Evolutionary conservation across 2,113 vertebrate genomes (phyloP).

Genomic region (Syrmaticus mikado): DNA sequence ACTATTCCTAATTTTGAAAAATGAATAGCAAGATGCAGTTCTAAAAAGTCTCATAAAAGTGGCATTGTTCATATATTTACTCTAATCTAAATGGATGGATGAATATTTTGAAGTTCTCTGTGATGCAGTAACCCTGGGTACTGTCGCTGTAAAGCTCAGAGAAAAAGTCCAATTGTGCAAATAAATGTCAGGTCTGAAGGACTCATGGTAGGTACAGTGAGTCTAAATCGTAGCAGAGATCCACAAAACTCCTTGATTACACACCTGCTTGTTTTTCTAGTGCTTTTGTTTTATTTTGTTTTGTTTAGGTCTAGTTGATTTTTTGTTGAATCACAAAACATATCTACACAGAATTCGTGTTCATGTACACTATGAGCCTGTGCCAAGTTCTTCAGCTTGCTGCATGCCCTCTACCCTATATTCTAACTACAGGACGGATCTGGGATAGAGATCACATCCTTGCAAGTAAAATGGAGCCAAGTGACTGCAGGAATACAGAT

Average conservation of each 20-base stretch:
- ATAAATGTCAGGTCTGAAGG: background rate
- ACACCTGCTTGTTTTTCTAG: background rate
- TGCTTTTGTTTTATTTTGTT: background rate
- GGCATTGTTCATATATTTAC: background rate
- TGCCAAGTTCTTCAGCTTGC: background rate
- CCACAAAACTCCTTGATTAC: background rate
- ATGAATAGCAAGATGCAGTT: background rate
- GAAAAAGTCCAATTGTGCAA: background rate
- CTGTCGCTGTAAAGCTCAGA: no score
- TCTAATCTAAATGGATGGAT: background rate
- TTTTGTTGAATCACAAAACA: background rate
- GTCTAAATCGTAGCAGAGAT: background rate
- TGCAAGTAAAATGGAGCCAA: background rate
- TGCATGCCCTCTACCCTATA: background rate
- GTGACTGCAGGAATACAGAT: background rate
- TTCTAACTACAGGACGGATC: background rate
- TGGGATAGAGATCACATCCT: background rate
- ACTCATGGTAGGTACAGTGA: background rate
- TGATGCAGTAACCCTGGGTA: background rate
- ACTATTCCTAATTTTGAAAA: background rate
- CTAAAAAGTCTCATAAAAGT: background rate
- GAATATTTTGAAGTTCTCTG: background rate
- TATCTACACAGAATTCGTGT: background rate
- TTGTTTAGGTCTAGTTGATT: background rate
- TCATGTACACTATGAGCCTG: rapidly evolving